Evolutionary conservation across 1,140 invertebrate species (phyloP).

Genomic region (Sycobia sp.): DNA sequence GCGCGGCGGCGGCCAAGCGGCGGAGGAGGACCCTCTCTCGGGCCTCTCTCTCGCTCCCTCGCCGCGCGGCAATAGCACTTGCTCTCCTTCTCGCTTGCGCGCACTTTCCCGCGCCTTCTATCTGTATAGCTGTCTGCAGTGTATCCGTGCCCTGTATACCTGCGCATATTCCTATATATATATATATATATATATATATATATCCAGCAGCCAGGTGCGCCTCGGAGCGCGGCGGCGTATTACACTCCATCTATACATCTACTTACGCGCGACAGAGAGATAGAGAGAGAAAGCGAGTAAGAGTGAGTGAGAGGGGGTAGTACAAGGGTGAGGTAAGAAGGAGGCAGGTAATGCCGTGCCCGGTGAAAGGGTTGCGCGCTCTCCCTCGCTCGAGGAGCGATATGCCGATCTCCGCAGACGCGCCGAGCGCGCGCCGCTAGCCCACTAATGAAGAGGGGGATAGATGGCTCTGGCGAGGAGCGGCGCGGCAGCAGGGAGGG

Average conservation of each 20-base stretch:
- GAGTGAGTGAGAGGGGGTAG: not conserved
- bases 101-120: not conserved
- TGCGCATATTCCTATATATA: too few relatives aligned
- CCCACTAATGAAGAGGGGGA: too few relatives aligned
- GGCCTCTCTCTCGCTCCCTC: not conserved
- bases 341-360: conserved; percentile 8
- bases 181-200: too few relatives aligned
- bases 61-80: too few relatives aligned
- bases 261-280: not conserved
- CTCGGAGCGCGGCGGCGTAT: not conserved
- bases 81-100: not conserved
- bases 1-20: conserved; percentile 20
- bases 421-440: too few relatives aligned
- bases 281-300: not conserved
- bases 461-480: not conserved
- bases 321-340: conserved; percentile 4
- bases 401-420: conserved; percentile 3
- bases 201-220: not conserved
- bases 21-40: conserved; percentile 25
- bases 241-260: too few relatives aligned
- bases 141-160: too few relatives aligned
- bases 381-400: too few relatives aligned
- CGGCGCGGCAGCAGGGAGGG: not conserved
- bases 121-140: not conserved
- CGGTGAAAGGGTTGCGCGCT: conserved; percentile 20